A percentile compares a stretch with the other conserved stretches of the same genome.
Conservation (phyloP, 2,797 vertebrate species). For the Podarcis lilfordi region DNA sequence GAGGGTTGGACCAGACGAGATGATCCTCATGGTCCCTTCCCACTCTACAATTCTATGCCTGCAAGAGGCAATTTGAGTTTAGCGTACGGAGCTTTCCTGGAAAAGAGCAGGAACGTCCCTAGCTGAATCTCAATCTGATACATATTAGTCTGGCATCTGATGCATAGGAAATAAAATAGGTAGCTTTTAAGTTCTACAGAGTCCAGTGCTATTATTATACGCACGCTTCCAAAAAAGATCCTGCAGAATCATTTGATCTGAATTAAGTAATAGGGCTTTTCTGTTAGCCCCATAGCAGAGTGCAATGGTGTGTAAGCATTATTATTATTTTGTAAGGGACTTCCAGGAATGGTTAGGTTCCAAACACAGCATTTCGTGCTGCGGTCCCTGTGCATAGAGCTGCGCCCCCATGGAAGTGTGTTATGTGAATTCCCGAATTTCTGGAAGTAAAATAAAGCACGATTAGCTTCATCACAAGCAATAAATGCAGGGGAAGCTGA, state of each 20-base stretch:
- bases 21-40: too few species aligned
- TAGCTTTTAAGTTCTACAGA: not conserved
- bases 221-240: too few species aligned
- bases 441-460: not conserved
- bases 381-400: too few species aligned
- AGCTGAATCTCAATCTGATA: not conserved
- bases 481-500: not conserved
- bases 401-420: not conserved
- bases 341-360: not conserved
- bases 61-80: not conserved
- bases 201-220: not conserved
- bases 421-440: not conserved
- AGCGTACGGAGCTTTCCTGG: not conserved
- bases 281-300: too few species aligned
- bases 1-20: too few species aligned
- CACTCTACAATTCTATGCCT: too few species aligned
- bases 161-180: not conserved
- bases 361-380: not conserved
- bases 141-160: not conserved
- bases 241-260: not conserved
- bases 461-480: not conserved
- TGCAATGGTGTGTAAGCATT: not conserved
- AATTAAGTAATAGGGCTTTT: not conserved
- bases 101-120: not conserved
- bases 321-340: not conserved